Evolutionary conservation across 2,888 invertebrate species (phyloP), one percentile per base, ranked within the genome.

Genomic region (Matsumyia berberina): DNA sequence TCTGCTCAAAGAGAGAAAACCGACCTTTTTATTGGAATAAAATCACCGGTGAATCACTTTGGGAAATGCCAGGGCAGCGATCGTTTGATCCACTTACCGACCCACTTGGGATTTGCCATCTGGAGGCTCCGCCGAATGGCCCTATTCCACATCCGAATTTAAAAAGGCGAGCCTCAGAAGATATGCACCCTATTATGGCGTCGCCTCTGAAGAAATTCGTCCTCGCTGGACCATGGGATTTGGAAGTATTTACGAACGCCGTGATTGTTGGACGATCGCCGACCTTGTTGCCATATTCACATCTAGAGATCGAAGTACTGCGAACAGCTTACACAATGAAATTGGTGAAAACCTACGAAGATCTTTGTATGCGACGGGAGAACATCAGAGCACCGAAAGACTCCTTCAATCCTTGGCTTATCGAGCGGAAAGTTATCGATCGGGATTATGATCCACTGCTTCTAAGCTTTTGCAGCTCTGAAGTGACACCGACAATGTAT

Each of bases 11-110:
- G 90, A 93, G 98, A 67, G 98, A 99, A 92, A 97, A 96, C 90
- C 93, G 98, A 31, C 97, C 97, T 1, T 99, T 99, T 91, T 99
- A 96, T 92, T 99, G 98, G 97, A 99, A 99, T 91, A 98, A 98
- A 92, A 92, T 96, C 24, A 97, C 97, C 0, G 97, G 98, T 67
- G 97, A 98, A 92, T 98, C 98, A n/a, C 93, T 98, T 88, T 99
- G 99, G 99, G 98, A 99, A 91, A 95, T 97, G 94, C 98, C 98
- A 11, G 94, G 95, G n/a, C 95, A 95, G 89, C 87, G 92, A 35
- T 96, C 95, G 88, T 97, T 96, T 92, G 98, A 98, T 93, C 97
- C 97, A 0, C 94, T 97, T 58, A 97, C 97, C 67, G 97, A 98
- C 92, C 98, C 98, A 0, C 92, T 98, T 78, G 97, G 97, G 9